Evolutionary conservation across 2,888 invertebrate species (phyloP).

Genomic region (Drosophila nigritarsus): DNA sequence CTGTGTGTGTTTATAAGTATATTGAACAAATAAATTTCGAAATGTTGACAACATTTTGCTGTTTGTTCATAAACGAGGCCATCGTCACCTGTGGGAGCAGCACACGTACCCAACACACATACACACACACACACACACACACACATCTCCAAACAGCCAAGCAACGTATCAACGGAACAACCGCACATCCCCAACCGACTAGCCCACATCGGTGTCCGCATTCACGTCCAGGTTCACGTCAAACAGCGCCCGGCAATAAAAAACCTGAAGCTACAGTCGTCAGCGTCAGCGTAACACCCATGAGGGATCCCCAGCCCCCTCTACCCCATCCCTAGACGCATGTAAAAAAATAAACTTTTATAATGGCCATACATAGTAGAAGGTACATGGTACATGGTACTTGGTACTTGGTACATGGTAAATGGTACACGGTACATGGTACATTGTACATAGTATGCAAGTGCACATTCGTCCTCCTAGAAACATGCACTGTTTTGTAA

Average conservation of each 20-base stretch:
- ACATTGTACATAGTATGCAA: constrained; percentile 21
- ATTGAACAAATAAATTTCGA: constrained; percentile 81
- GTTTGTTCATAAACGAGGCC: constrained; percentile 81
- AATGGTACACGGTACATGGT: constrained; percentile 6
- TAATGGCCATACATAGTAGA: constrained; percentile 61
- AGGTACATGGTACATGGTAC: constrained; percentile 1
- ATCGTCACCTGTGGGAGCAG: constrained; percentile 80
- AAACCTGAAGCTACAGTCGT: constrained; percentile 58
- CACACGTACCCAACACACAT: constrained; percentile 41
- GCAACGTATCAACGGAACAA: constrained; percentile 21
- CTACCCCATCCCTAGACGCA: constrained; percentile 40
- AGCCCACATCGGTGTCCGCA: constrained; percentile 20
- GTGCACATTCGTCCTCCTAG: constrained; percentile 8
- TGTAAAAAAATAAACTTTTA: constrained; percentile 62
- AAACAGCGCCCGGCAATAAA: constrained; percentile 56
- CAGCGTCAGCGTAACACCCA: constrained; percentile 42
- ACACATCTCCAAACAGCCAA: neutral
- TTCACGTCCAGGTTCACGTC: constrained; percentile 42
- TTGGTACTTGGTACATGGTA: constrained; percentile 23
- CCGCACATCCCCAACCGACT: constrained; percentile 16
- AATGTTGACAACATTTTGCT: constrained; percentile 81
- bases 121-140: neutral
- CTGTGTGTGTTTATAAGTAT: constrained; percentile 61
- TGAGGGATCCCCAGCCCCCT: constrained; percentile 12
- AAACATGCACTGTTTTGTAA: constrained; percentile 34